phyloP scores from a whole-genome alignment of 2,113 vertebrate genomes.

The Sterna hirundo region DNA sequence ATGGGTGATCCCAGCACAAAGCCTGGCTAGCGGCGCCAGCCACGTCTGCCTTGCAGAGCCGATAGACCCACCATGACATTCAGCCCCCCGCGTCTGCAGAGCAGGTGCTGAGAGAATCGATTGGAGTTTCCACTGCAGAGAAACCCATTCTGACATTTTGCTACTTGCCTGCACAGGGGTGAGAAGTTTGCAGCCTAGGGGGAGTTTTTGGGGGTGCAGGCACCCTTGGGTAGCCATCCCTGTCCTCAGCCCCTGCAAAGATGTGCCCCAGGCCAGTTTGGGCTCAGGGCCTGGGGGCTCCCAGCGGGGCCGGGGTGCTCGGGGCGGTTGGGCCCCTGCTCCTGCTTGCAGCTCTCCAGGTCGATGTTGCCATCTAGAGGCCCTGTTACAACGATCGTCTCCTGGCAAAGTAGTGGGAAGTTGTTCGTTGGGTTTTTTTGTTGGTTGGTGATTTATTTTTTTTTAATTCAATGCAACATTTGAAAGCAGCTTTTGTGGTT shows the following conservation, averaged over 20 bases:
- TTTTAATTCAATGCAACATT: not conserved
- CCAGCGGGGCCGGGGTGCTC: not conserved
- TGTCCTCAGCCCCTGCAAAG: not conserved
- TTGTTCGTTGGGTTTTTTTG: too few species aligned
- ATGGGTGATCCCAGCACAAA: not conserved
- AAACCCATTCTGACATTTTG: not conserved
- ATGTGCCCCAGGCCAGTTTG: not conserved
- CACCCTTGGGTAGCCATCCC: not conserved
- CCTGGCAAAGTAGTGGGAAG: not conserved
- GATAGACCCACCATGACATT: not conserved
- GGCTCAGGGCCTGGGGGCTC: not conserved
- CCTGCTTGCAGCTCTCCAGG: not conserved
- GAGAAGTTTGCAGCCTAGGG: not conserved
- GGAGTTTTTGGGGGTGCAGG: not conserved
- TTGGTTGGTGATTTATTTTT: not conserved
- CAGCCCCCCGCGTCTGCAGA: not conserved
- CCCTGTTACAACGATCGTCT: not conserved
- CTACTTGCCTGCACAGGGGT: rapidly evolving
- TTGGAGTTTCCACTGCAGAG: not conserved
- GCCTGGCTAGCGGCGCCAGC: not conserved
- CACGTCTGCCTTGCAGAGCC: rapidly evolving
- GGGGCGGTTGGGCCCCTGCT: not conserved
- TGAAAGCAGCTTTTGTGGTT: not conserved
- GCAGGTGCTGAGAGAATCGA: not conserved
- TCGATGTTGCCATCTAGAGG: slow-evolving; percentile 68